These are phyloP conservation scores for Hymenopus coronatus DNA, from an alignment of 2,888 invertebrate species.

Conservation along the genomic window DNA sequence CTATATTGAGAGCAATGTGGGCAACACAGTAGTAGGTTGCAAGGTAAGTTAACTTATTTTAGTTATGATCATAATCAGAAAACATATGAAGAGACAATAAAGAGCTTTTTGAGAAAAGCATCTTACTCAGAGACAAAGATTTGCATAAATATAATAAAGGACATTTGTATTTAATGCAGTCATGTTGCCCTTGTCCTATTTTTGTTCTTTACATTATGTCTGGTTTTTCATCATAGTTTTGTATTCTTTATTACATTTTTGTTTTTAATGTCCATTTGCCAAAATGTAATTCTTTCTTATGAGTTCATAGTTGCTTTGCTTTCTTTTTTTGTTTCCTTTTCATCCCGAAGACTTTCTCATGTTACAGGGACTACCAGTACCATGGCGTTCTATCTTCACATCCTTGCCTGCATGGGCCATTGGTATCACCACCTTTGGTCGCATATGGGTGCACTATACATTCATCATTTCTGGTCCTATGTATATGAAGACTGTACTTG, in stretches of 20 bases:
- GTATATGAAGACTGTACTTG: constrained; percentile 67
- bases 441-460: constrained; percentile 72
- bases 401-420: constrained; percentile 68
- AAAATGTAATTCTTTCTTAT: not conserved
- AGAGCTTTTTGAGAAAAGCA: too few relatives aligned
- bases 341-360: constrained; percentile 10
- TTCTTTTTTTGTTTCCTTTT: constrained; percentile 7
- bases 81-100: not conserved
- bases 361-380: constrained; percentile 51
- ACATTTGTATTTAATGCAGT: not conserved
- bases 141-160: too few relatives aligned
- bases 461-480: constrained; percentile 69
- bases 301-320: not conserved
- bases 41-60: constrained; percentile 44
- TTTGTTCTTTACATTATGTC: not conserved
- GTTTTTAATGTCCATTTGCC: constrained; percentile 11
- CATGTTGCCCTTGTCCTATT: not conserved
- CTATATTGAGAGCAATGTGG: constrained; percentile 64
- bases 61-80: not conserved
- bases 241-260: not conserved
- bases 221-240: not conserved
- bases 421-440: constrained; percentile 69
- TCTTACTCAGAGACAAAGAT: too few relatives aligned
- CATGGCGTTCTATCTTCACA: constrained; percentile 62
- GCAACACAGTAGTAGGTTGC: constrained; percentile 52